phyloP scores from a whole-genome alignment of 2,888 invertebrate species.

The Orgyia antiqua region DNA sequence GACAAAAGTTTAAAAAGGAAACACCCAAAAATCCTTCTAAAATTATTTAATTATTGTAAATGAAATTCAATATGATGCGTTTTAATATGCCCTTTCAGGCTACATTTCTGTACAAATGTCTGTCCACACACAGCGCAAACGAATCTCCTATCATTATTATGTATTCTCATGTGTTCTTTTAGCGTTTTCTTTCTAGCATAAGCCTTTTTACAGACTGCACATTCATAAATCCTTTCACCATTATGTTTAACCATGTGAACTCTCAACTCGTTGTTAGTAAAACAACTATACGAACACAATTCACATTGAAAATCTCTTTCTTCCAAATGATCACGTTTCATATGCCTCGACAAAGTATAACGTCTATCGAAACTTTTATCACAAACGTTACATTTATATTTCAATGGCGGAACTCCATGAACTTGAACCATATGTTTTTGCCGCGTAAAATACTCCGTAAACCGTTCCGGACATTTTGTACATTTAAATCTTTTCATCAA shows the following conservation, averaged over 20 bases:
- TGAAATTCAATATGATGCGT: constrained; percentile 47
- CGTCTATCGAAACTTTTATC: constrained; percentile 43
- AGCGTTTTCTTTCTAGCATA: constrained; percentile 59
- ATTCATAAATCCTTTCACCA: constrained; percentile 49
- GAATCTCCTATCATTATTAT: constrained; percentile 57
- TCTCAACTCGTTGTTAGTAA: constrained; percentile 49
- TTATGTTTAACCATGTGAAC: constrained; percentile 56
- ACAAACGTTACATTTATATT: constrained; percentile 57
- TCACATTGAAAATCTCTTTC: constrained; percentile 40
- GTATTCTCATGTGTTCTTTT: constrained; percentile 59
- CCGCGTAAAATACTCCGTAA: constrained; percentile 50
- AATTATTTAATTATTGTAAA: too few relatives aligned
- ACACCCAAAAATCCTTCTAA: too few relatives aligned
- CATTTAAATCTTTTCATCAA: constrained; percentile 52
- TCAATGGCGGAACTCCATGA: constrained; percentile 46
- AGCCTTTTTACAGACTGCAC: constrained; percentile 57
- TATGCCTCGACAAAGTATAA: constrained; percentile 48
- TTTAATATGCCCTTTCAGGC: constrained; percentile 59
- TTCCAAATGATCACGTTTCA: constrained; percentile 55
- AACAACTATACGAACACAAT: constrained; percentile 42
- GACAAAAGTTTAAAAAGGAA: too few relatives aligned
- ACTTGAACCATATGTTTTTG: constrained; percentile 55
- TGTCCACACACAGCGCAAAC: constrained; percentile 56
- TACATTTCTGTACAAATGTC: constrained; percentile 62
- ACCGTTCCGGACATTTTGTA: constrained; percentile 50